Evolutionary conservation across 2,888 invertebrate species (phyloP).

Genomic region (Dryomyza anilis): DNA sequence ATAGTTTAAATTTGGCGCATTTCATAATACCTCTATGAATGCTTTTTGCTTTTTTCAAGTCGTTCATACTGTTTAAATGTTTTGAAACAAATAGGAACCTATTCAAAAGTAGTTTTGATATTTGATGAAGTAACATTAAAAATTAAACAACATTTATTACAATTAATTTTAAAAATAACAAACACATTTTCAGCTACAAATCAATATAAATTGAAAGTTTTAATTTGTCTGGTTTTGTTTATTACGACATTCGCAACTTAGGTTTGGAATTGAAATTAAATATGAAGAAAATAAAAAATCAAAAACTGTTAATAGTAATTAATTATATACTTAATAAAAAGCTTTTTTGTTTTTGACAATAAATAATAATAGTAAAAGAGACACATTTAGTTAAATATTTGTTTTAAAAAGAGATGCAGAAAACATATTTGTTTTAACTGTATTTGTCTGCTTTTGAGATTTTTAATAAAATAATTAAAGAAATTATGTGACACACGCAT

Average conservation of each 20-base stretch:
- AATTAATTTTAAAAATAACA: slow-evolving; percentile 36
- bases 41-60: too few relatives aligned
- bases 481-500: background rate
- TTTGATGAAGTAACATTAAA: background rate
- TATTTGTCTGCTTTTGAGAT: too few relatives aligned
- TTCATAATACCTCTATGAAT: too few relatives aligned
- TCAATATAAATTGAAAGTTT: slow-evolving; percentile 33
- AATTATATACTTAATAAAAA: slow-evolving; percentile 29
- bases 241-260: slow-evolving; percentile 20
- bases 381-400: slow-evolving; percentile 15
- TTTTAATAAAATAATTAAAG: too few relatives aligned
- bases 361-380: slow-evolving; percentile 34
- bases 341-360: slow-evolving; percentile 27
- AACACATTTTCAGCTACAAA: slow-evolving; percentile 38
- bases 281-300: too few relatives aligned
- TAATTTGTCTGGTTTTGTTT: slow-evolving; percentile 29
- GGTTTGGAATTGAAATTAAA: background rate
- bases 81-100: too few relatives aligned
- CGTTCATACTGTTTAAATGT: too few relatives aligned
- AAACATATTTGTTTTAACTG: slow-evolving; percentile 34
- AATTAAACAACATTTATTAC: slow-evolving; percentile 30
- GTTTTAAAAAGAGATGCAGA: slow-evolving; percentile 29
- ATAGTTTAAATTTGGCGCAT: too few relatives aligned
- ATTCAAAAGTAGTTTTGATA: background rate
- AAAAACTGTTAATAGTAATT: too few relatives aligned